These are phyloP conservation scores for Antheraea pernyi DNA, from an alignment of 1,140 invertebrate species.

Conservation along the genomic window DNA sequence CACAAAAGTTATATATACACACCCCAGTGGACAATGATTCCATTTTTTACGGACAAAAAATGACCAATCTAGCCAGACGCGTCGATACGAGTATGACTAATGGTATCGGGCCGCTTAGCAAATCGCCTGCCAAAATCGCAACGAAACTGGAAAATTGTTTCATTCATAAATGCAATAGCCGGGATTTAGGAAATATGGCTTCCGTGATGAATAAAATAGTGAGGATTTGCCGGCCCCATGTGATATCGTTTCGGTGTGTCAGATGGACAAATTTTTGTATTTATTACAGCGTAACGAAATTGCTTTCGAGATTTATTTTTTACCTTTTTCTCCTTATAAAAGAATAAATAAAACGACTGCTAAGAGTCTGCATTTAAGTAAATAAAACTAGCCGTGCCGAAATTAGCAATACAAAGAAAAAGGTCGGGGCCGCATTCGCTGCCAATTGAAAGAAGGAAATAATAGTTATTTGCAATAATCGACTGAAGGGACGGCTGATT, in stretches of 20 bases:
- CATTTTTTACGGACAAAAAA: conserved; percentile 60
- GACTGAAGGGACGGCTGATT: conserved; percentile 74
- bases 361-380: conserved; percentile 37
- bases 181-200: conserved; percentile 51
- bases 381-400: conserved; percentile 55
- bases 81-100: conserved; percentile 71
- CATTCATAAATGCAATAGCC: conserved; percentile 68
- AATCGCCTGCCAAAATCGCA: conserved; percentile 66
- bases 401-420: conserved; percentile 75
- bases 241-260: conserved; percentile 35
- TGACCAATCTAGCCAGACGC: conserved; percentile 60
- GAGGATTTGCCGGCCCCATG: conserved; percentile 42
- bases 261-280: conserved; percentile 42
- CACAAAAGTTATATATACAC: conserved; percentile 26
- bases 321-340: conserved; percentile 11
- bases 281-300: conserved; percentile 27
- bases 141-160: conserved; percentile 75
- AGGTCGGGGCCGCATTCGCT: conserved; percentile 55
- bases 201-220: conserved; percentile 63
- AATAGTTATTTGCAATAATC: conserved; percentile 79
- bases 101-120: conserved; percentile 56
- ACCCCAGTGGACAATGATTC: conserved; percentile 47
- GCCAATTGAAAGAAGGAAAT: conserved; percentile 76
- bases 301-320: conserved; percentile 28
- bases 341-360: background rate